Evolutionary conservation across 2,888 invertebrate genomes (phyloP).

Genomic region (Drosophila neonasuta): DNA sequence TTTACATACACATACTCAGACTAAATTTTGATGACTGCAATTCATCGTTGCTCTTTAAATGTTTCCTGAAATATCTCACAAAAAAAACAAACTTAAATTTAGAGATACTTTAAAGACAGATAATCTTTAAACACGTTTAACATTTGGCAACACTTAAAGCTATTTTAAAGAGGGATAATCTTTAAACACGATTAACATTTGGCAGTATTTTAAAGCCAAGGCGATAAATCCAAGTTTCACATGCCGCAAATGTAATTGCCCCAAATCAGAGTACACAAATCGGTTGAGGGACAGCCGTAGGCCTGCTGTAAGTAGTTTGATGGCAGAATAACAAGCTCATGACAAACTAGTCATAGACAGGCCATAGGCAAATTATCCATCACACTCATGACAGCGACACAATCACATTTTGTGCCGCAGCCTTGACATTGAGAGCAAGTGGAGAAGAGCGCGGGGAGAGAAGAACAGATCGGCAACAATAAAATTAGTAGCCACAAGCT

Average conservation of each 20-base stretch:
- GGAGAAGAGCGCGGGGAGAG: not conserved
- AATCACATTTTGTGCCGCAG: constrained; percentile 39
- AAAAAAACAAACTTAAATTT: no score
- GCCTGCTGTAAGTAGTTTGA: constrained; percentile 14
- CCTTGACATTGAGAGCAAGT: constrained; percentile 57
- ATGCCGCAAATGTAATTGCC: constrained; percentile 8
- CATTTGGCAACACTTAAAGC: not conserved
- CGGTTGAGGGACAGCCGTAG: constrained; percentile 1
- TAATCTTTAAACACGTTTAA: no score
- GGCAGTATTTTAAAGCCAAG: not conserved
- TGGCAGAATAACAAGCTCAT: constrained; percentile 21
- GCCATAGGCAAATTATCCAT: constrained; percentile 49
- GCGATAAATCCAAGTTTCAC: constrained; percentile 5
- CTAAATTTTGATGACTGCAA: no score
- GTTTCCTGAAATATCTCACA: no score
- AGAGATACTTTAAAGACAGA: no score
- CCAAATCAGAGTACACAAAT: constrained; percentile 2
- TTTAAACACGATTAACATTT: not conserved
- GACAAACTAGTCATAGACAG: constrained; percentile 35
- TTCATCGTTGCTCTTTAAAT: no score
- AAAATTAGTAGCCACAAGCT: constrained; percentile 15
- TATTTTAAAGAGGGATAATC: not conserved
- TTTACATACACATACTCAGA: no score
- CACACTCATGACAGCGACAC: constrained; percentile 39
- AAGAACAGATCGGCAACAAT: constrained; percentile 7